These are phyloP conservation scores for Olivierus martensii DNA, from an alignment of 1,140 invertebrate species.

Conservation along the genomic window DNA sequence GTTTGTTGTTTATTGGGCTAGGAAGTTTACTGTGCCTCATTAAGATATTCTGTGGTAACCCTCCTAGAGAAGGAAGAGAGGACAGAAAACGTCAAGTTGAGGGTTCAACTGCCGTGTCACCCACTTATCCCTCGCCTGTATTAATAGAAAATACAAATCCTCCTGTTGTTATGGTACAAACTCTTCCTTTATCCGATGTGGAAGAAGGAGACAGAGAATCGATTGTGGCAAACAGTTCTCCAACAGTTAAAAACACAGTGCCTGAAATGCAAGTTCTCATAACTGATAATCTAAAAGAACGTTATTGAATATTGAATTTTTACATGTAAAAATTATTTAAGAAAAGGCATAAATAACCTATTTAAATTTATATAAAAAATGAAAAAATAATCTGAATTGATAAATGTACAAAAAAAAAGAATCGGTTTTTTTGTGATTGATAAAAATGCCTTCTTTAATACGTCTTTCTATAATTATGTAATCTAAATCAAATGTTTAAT, in stretches of 20 bases:
- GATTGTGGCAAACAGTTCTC: constrained; percentile 2
- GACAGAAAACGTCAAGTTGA: neutral
- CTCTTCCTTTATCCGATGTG: neutral
- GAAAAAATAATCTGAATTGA: too few relatives aligned
- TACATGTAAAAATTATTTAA: too few relatives aligned
- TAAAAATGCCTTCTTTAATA: too few relatives aligned
- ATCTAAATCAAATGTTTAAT: too few relatives aligned
- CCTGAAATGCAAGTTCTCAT: constrained; percentile 17
- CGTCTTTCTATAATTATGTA: too few relatives aligned
- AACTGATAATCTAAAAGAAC: neutral
- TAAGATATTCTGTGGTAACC: constrained; percentile 1
- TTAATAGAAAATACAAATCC: neutral
- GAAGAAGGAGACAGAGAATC: neutral
- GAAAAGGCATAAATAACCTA: too few relatives aligned
- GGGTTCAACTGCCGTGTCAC: neutral
- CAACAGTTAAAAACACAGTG: constrained; percentile 17
- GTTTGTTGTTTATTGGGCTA: constrained; percentile 16
- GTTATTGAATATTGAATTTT: too few relatives aligned
- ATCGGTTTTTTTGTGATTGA: too few relatives aligned
- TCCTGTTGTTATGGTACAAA: neutral
- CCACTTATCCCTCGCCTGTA: neutral
- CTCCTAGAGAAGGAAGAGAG: neutral
- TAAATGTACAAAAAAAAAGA: too few relatives aligned
- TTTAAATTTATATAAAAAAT: too few relatives aligned
- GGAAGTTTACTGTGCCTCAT: constrained; percentile 16